Conservation (phyloP, 1,140 invertebrate genomes). For the Pseudobourletiella spinata region DNA sequence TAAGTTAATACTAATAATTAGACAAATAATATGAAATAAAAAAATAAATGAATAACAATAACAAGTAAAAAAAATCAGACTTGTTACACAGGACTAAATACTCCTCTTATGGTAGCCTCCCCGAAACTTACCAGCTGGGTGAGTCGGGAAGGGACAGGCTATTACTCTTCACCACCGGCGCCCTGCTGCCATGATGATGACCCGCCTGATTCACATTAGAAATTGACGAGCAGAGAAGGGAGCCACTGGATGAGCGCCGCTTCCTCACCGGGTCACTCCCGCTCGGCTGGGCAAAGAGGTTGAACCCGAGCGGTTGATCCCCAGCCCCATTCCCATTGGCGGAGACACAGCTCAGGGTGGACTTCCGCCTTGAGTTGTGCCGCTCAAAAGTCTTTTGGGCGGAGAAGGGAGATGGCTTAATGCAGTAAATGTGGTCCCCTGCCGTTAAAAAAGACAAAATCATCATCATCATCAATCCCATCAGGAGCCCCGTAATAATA, state of each 20-base stretch:
- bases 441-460: too few relatives aligned
- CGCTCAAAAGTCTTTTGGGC: conserved; percentile 87
- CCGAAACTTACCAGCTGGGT: conserved; percentile 46
- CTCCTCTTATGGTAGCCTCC: too few relatives aligned
- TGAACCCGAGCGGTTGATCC: conserved; percentile 31
- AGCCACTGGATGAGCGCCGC: conserved; percentile 37
- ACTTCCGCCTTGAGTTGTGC: conserved; percentile 77
- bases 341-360: conserved; percentile 70
- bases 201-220: not conserved
- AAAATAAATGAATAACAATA: not conserved
- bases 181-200: conserved; percentile 21
- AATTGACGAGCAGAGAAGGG: conserved; percentile 48
- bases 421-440: conserved; percentile 33
- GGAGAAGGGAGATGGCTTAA: conserved; percentile 72
- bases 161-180: conserved; percentile 57
- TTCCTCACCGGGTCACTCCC: conserved; percentile 44
- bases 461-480: not conserved
- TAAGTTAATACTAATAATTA: not conserved
- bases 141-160: conserved; percentile 78
- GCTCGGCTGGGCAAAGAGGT: conserved; percentile 24
- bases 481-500: too few relatives aligned
- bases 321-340: conserved; percentile 39
- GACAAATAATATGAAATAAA: not conserved
- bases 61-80: not conserved
- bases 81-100: too few relatives aligned